Evolutionary conservation across 2,113 vertebrate genomes (phyloP), one percentile per base, ranked within the genome.

Genomic region (Ictidomys tridecemlineatus): DNA sequence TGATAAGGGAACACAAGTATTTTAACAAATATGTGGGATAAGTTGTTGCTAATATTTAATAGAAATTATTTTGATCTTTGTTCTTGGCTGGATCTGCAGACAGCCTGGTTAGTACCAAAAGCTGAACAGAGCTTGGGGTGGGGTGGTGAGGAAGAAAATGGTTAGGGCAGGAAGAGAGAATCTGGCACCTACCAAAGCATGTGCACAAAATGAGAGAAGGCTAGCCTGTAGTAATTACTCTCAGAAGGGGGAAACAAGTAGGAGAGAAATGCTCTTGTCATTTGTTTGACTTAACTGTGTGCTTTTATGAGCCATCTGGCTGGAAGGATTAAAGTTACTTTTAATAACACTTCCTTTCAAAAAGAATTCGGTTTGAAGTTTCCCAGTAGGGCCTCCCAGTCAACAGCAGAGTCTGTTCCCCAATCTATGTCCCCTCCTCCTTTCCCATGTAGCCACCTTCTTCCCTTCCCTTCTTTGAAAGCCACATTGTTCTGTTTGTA

Each of bases 241-340:
- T 98, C 98, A 96, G 98, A 98, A 98, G 97, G 98, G 93, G 96
- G 95, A 98, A 98, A 98, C 98, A 98, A 98, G 98, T 98, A 98
- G 98, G 97, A 96, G 89, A 98, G 95, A 98, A 98, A 98, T 72
- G 96, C 94, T 98, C 98, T 98, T 98, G 98, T 98, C 98, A 98
- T 98, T 98, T 98, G 97, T 98, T 98, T 98, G 98, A 98, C 98
- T 98, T 99, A 99, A 99, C 98, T 98, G 98, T 98, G 95, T 98
- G 98, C 98, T 98, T 99, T 99, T 98, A 98, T 97, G 97, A 99
- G 97, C 96, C 0, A 37, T 98, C 97, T 99, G 97, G 96, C 98
- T 98, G 97, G 96, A 98, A 98, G 97, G 98, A 98, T 99, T 99
- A 98, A 98, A 99, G 98, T 98, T 98, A 98, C 97, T 99, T 98